These are phyloP conservation scores for Corythornis vintsioides DNA, from an alignment of 2,113 vertebrate genomes.

Conservation along the genomic window DNA sequence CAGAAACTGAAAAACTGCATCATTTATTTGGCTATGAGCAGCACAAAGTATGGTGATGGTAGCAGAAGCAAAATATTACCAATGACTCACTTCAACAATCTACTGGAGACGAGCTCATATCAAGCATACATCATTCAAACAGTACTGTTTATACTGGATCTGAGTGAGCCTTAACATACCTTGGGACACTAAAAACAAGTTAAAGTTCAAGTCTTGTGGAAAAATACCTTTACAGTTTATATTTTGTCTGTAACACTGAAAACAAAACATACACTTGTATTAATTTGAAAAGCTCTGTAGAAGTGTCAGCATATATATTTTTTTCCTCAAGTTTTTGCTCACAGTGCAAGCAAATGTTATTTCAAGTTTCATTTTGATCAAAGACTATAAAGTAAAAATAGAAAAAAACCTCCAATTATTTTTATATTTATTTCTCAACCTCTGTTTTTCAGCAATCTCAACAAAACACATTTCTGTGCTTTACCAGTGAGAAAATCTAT, in stretches of 20 bases:
- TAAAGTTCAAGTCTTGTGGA: slow-evolving; percentile 62
- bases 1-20: slow-evolving; percentile 40
- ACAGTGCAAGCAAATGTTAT: slow-evolving; percentile 34
- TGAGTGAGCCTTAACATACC: slow-evolving; percentile 57
- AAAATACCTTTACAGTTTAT: slow-evolving; percentile 52
- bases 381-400: slow-evolving; percentile 29
- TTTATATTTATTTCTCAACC: slow-evolving; percentile 37
- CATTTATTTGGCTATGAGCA: slow-evolving; percentile 69
- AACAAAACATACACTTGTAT: slow-evolving; percentile 55
- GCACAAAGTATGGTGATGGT: slow-evolving; percentile 59
- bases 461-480: not conserved
- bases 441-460: slow-evolving; percentile 43
- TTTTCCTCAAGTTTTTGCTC: slow-evolving; percentile 61
- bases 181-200: slow-evolving; percentile 24
- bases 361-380: slow-evolving; percentile 35
- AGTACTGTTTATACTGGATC: slow-evolving; percentile 27
- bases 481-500: not conserved
- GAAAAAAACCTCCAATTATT: slow-evolving; percentile 13
- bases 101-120: slow-evolving; percentile 53
- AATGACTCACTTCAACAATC: slow-evolving; percentile 56
- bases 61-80: slow-evolving; percentile 51
- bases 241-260: slow-evolving; percentile 48
- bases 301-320: not conserved
- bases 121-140: slow-evolving; percentile 51
- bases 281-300: slow-evolving; percentile 51